Percentiles rank a stretch among this genome's conserved stretches.
Conservation (phyloP, 2,113 vertebrate genomes). For the Burhinus bistriatus region DNA sequence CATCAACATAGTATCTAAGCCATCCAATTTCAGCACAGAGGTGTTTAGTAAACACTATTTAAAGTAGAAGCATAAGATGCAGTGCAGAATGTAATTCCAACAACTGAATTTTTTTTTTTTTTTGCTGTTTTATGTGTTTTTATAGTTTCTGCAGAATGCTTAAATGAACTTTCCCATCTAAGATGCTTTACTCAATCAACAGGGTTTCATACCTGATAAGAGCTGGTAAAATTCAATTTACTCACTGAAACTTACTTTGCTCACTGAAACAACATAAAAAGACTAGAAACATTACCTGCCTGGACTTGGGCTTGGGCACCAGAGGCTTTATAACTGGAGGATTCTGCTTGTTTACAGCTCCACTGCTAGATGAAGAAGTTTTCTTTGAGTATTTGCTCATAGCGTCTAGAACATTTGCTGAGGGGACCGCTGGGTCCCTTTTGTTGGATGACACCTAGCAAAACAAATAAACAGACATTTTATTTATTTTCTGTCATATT, state of each 20-base stretch:
- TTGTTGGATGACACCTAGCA: constrained; percentile 77
- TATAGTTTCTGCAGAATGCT: neutral
- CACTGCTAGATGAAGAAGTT: constrained; percentile 22
- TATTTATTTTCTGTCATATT: neutral
- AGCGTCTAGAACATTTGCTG: constrained; percentile 84
- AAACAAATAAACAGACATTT: constrained; percentile 8
- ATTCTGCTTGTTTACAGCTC: constrained; percentile 72
- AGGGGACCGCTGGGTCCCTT: constrained; percentile 72
- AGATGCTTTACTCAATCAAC: neutral
- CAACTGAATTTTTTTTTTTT: neutral
- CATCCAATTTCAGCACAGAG: neutral
- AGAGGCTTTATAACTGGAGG: constrained; percentile 87
- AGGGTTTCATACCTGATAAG: neutral
- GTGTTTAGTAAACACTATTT: neutral
- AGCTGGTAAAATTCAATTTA: neutral
- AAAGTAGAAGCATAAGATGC: neutral
- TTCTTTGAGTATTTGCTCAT: constrained; percentile 83
- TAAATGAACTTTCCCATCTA: neutral
- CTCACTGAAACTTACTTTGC: neutral
- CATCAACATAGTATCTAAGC: neutral
- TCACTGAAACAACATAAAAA: neutral
- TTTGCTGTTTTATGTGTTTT: neutral
- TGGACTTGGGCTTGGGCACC: constrained; percentile 83
- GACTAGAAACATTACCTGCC: constrained; percentile 73
- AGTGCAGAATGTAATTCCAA: neutral